Evolutionary conservation across 2,797 vertebrate genomes (phyloP), one percentile per base, ranked within the genome.

Genomic region (Galaxias olidus): DNA sequence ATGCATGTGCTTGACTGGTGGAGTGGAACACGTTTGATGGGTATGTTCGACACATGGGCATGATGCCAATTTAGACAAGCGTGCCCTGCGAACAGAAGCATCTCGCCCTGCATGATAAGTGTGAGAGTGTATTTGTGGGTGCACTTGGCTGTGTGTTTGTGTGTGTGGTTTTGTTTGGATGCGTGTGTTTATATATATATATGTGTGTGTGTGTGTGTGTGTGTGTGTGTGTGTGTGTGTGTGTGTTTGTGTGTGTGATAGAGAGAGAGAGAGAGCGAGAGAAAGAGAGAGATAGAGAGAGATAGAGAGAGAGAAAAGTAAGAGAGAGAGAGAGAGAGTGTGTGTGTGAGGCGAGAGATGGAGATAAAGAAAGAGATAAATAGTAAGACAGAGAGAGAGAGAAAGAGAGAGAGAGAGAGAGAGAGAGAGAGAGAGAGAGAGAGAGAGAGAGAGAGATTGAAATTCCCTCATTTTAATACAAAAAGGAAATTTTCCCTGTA

Each of bases 21-120:
- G 84, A 84, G 83, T 87, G 88, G 86, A 88, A 87, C 86, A 75
- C 57, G 72, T 87, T 88, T 87, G 90, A 90, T 86, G 89, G 89
- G 76, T 87, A 88, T 86, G 84, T 85, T 90, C 84, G 83, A 83
- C 88, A 87, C 79, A 79, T 75, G 84, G 88, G 86, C 87, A 87
- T 44, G 77, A 87, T 91, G 86, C 89, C 88, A 92, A 87, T 89
- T 90, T 91, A 88, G 88, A 90, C 89, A 87, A 88, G 85, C 84
- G 67, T 78, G 73, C 12, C 14, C 10, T 64, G 77, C 84, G 73
- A 78, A 77, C 71, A 74, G 79, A 78, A 66, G 69, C 79, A 67
- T 63, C 67, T 73, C 63, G 30, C 61, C 63, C 73, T 76, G 78
- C 74, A 80, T 83, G 74, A 52, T 64, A 77, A 73, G 74, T 77